Evolutionary conservation across 2,113 vertebrate genomes (phyloP).

Genomic region (Neolamprologus caudopunctatus): DNA sequence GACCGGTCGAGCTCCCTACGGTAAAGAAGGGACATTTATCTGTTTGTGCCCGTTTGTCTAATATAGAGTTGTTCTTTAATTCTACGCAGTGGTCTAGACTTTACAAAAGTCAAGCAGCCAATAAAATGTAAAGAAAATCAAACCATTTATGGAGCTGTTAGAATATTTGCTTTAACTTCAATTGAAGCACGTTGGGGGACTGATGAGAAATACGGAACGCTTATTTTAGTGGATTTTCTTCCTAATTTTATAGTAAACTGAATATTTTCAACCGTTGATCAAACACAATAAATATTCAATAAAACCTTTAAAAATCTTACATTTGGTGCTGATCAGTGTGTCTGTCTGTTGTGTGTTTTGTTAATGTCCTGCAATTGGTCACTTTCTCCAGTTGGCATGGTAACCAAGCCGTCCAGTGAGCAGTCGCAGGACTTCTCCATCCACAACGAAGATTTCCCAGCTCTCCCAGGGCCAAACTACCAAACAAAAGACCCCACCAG

Average conservation of each 20-base stretch:
- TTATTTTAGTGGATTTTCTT: not conserved
- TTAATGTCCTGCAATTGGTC: not conserved
- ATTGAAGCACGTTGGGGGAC: not conserved
- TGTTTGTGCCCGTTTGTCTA: not conserved
- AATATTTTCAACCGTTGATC: not conserved
- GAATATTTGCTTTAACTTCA: not conserved
- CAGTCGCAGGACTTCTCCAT: constrained; percentile 99
- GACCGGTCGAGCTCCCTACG: constrained; percentile 96
- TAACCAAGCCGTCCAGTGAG: constrained; percentile 98
- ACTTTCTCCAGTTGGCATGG: constrained; percentile 88
- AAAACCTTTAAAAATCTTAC: not conserved
- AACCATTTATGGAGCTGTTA: not conserved
- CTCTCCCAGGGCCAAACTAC: constrained; percentile 96
- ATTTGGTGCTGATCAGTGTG: not conserved
- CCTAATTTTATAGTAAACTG: not conserved
- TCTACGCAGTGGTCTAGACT: not conserved
- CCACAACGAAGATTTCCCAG: constrained; percentile 98
- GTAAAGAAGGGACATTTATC: constrained; percentile 57
- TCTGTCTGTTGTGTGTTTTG: not conserved
- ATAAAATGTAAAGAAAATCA: not conserved
- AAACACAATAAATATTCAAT: not conserved
- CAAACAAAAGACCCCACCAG: constrained; percentile 88
- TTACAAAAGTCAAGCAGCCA: not conserved
- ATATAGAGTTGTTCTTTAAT: not conserved
- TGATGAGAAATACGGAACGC: not conserved